phyloP scores from a whole-genome alignment of 2,113 vertebrate species.

The Zosterops hypoxanthus region DNA sequence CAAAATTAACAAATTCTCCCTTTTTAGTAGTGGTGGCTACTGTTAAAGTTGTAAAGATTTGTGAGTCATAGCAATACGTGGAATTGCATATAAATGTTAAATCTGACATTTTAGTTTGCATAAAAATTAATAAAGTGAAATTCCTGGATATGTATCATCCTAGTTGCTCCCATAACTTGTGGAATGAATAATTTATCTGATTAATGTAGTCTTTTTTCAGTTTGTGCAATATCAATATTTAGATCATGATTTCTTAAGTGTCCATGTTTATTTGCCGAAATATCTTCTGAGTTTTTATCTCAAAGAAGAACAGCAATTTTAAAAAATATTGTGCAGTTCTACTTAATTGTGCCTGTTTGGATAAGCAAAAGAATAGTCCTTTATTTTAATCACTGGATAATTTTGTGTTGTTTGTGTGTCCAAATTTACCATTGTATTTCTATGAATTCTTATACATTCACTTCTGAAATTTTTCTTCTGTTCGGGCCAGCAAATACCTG shows the following conservation, averaged over 20 bases:
- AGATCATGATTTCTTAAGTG: not conserved
- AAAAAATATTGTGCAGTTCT: not conserved
- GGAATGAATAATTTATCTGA: not conserved
- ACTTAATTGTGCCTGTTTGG: not conserved
- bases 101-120: not conserved
- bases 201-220: not conserved
- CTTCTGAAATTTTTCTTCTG: not conserved
- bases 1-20: not conserved
- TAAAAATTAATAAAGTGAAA: not conserved
- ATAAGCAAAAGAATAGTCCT: not conserved
- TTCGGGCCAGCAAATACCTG: not conserved
- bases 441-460: not conserved
- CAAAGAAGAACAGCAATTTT: not conserved
- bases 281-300: not conserved
- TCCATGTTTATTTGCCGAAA: slow-evolving; percentile 17
- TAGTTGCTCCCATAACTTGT: not conserved
- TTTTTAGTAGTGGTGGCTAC: not conserved
- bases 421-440: not conserved
- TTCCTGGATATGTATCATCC: not conserved
- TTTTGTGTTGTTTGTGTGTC: not conserved
- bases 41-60: not conserved
- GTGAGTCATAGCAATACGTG: not conserved
- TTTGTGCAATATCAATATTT: not conserved
- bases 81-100: not conserved
- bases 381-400: not conserved